A percentile compares a stretch with the other conserved stretches of the same genome.
Evolutionary conservation across 37 sponge, comb jelly and placozoan species (phyloP).

Genomic region (Haliclona indistincta): DNA sequence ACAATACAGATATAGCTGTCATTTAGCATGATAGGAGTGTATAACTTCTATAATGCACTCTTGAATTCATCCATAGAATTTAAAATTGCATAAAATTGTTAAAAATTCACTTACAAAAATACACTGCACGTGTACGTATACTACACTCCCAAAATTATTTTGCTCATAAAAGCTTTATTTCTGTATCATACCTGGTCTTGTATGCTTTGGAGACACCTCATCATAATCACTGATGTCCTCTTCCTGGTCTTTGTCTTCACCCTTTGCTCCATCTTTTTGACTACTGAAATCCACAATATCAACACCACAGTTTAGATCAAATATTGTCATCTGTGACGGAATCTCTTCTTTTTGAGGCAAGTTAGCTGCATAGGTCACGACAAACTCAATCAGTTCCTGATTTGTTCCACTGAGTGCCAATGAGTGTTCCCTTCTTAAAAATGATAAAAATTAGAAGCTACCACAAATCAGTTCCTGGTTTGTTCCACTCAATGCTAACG

Average conservation of each 20-base stretch:
- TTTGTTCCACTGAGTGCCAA: constrained; percentile 48
- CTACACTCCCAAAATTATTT: too few relatives aligned
- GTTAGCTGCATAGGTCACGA: constrained; percentile 36
- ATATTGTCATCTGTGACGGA: constrained; percentile 51
- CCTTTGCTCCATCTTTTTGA: background rate
- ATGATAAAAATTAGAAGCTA: too few relatives aligned
- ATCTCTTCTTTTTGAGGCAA: constrained; percentile 1
- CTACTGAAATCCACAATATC: constrained; percentile 16
- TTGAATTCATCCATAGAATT: too few relatives aligned
- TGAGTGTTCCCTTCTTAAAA: too few relatives aligned
- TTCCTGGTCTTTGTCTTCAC: background rate
- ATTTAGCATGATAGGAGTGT: too few relatives aligned
- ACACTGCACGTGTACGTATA: too few relatives aligned
- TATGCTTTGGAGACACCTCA: background rate
- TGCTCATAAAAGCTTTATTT: background rate
- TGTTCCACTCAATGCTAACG: constrained; percentile 49
- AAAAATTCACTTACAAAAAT: too few relatives aligned
- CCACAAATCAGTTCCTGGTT: too few relatives aligned
- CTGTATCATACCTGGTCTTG: background rate
- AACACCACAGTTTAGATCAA: constrained; percentile 45
- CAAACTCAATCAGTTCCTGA: constrained; percentile 56
- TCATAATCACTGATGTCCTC: background rate
- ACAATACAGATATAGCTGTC: too few relatives aligned
- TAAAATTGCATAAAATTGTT: too few relatives aligned
- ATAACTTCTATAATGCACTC: too few relatives aligned